These are phyloP conservation scores for Otis tarda DNA, from an alignment of 2,113 vertebrate genomes.

Conservation along the genomic window DNA sequence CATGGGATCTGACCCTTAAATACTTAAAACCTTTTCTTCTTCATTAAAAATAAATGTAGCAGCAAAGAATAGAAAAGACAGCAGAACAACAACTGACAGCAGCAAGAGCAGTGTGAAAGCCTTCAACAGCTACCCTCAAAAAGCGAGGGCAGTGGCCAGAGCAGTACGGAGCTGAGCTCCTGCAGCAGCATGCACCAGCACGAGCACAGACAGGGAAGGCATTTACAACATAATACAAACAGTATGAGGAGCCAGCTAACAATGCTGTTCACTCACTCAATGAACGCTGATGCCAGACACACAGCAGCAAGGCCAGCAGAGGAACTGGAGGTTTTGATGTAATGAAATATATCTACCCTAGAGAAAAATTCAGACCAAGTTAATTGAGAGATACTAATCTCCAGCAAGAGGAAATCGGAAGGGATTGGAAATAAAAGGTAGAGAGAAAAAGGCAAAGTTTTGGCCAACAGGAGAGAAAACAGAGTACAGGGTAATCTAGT, in stretches of 20 bases:
- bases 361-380: not conserved
- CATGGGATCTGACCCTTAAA: not conserved
- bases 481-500: not conserved
- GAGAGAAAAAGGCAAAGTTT: not conserved
- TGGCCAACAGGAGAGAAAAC: not conserved
- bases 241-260: not conserved
- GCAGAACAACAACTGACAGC: not conserved
- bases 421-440: not conserved
- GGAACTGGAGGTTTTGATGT: not conserved
- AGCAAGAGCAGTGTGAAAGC: not conserved
- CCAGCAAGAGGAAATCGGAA: not conserved
- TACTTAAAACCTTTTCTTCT: not conserved
- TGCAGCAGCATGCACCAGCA: fast-evolving
- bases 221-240: not conserved
- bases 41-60: not conserved
- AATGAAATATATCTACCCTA: not conserved
- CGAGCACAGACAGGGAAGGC: not conserved
- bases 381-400: slow-evolving; percentile 15
- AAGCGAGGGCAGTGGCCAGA: not conserved
- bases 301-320: not conserved
- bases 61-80: not conserved
- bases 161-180: not conserved
- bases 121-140: not conserved
- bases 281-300: not conserved
- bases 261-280: not conserved